Evolutionary conservation across 2,797 vertebrate species (phyloP), one percentile per base, ranked within the genome.

Genomic region (Enteromius radiatus): DNA sequence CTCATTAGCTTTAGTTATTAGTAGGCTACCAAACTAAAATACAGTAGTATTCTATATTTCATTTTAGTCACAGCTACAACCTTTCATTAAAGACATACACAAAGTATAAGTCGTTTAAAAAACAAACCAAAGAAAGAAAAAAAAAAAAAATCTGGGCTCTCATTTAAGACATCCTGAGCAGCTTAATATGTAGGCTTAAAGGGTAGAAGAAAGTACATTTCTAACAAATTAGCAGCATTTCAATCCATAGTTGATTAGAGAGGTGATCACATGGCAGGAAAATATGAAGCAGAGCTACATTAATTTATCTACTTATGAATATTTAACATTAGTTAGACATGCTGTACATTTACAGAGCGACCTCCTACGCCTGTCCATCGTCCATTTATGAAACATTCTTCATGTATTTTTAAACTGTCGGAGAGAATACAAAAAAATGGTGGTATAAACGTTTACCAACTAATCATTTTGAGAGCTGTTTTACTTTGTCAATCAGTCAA

Each of bases 201-300:
- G 87, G 87, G 85, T 54, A 88, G 84, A 82, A 79, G 76, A 86
- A 68, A 82, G 81, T 81, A 88, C 64, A 84, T 80, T 83, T 85
- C 84, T 47, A 86, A 82, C 76, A 54, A 43, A 75, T 86, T 86
- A 88, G 87, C 87, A 88, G 87, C 84, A 82, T 85, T 88, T 83
- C 78, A 74, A 86, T 86, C 80, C 63, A 78, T 70, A 73, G 52
- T 71, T 80, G 77, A 88, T 83, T 83, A 83, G 54, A 83, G 74
- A 83, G 38, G 75, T 83, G 64, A 82, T 23, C 61, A 38, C 61
- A 81, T 76, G 78, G 78, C 28, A 88, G 70, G 61, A 59, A 82
- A 75, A 76, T 31, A 75, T 83, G 77, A 85, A 85, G 81, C 81
- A 67, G 63, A 33, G 52, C 49, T 70, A 77, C 75, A 77, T 70